Conservation (phyloP, 2,113 vertebrate species). For the Lagopus leucura region DNA sequence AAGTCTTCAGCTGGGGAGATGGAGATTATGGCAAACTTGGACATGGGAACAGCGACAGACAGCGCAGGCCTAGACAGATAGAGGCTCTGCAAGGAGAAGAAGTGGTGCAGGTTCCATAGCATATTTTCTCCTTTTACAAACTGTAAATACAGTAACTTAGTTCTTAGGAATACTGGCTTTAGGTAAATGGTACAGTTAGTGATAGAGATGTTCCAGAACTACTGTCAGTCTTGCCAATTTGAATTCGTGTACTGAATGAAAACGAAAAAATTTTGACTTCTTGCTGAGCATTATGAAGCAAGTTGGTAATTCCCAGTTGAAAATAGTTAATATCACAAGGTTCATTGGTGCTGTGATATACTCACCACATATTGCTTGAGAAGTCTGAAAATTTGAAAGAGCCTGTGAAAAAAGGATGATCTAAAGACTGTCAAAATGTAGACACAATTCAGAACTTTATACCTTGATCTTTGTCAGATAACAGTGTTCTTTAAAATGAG, state of each 20-base stretch:
- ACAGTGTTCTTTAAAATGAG: not conserved
- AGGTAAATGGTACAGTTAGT: not conserved
- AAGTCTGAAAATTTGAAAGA: not conserved
- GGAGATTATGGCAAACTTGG: constrained; percentile 87
- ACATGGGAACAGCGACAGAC: constrained; percentile 85
- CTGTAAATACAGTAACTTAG: not conserved
- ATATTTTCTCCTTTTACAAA: not conserved
- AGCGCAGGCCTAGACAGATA: constrained; percentile 83
- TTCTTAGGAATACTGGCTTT: not conserved
- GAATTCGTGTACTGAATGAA: not conserved
- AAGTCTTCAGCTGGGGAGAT: constrained; percentile 88
- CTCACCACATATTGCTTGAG: not conserved
- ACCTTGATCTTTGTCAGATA: not conserved
- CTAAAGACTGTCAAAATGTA: not conserved
- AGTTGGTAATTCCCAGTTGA: not conserved
- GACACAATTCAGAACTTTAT: not conserved
- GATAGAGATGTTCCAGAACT: not conserved
- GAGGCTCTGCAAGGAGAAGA: constrained; percentile 87
- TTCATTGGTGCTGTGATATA: not conserved
- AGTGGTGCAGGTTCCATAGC: constrained; percentile 81
- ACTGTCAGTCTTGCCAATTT: not conserved
- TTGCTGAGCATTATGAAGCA: not conserved
- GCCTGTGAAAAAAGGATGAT: not conserved
- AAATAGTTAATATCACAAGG: not conserved
- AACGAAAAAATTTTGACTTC: not conserved